A percentile compares a stretch with the other conserved stretches of the same genome.
phyloP scores from a whole-genome alignment of 1,140 invertebrate species.

The Apis mellifera region Amel_HAv3.1 CM009931.2:5786501-5787000 shows the following conservation, averaged over 20 bases:
- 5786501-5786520: not conserved
- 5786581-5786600: not conserved
- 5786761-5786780: not conserved
- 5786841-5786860: conserved; percentile 1
- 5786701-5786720: not conserved
- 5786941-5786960: conserved; percentile 33
- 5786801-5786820: not conserved
- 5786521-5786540: not conserved
- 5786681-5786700: too few species aligned
- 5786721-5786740: not conserved
- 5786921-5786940: conserved; percentile 14
- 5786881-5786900: conserved; percentile 7
- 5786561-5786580: not conserved
- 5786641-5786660: conserved; percentile 15
- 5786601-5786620: not conserved
- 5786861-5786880: not conserved
- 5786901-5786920: not conserved
- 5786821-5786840: not conserved
- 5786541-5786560: not conserved
- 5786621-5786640: too few species aligned
- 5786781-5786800: not conserved
- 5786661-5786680: not conserved
- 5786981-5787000: conserved; percentile 1
- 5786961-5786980: conserved; percentile 34
- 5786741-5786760: not conserved